Evolutionary conservation across 2,113 vertebrate genomes (phyloP), one percentile per base, ranked within the genome.

Genomic region (Eptatretus burgeri): DNA sequence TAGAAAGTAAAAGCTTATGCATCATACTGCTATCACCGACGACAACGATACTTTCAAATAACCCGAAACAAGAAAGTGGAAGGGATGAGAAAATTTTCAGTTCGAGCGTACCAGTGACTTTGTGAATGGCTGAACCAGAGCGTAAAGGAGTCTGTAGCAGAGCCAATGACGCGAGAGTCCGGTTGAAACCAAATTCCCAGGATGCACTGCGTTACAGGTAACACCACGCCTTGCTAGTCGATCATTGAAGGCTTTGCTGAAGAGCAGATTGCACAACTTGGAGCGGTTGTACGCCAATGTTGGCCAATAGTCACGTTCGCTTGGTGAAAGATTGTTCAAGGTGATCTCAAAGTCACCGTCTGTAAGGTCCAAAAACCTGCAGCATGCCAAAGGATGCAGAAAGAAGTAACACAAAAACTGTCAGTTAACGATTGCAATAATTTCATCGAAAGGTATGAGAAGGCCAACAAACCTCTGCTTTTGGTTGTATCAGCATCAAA

Each of bases 231-330:
- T 78, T 1, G 84, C 82, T 9, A 96, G 80, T 63, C 83, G 91
- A 1, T 81, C 80, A 71, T 96, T 77, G 20, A 96, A 81, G 76
- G 93, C 85, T 0, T 71, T 82, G 72, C 84, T 89, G 76, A 96
- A 84, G 10, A 96, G 79, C 65, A 98, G 67, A 68, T 86, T 94
- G 71, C 91, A 96, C 63, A 94, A 83, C 64, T 98, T 98, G 72
- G 87, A 83, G 14, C 83, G 78, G 66, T 98, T 98, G 74, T 98
- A 98, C 14, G 88, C 85, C 74, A 96, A 60, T 81, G 93, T 84
- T 65, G 89, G 83, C 89, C 89, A 96, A 60, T 88, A 95, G 5
- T 84, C 77, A 51, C 78, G 82, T 71, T 78, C 79, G 0, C 79
- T 63, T 1, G 85, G 85, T 16, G 83, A 93, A 64, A 98, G 77